Evolutionary conservation across 1,140 invertebrate genomes (phyloP), one percentile per base, ranked within the genome.

Genomic region (Philopotamus ludificatus): DNA sequence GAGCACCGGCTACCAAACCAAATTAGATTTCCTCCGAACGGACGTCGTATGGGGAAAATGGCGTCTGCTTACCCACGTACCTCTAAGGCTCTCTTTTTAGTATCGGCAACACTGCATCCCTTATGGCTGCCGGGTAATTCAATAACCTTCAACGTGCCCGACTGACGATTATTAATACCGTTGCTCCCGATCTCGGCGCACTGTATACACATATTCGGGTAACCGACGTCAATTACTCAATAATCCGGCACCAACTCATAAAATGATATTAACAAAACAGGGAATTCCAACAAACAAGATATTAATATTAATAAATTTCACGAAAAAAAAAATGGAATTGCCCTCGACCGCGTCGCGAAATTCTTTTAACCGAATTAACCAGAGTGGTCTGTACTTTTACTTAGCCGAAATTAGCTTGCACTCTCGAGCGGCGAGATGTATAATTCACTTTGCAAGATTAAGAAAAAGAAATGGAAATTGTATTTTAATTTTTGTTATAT

Each of bases 1-100:
- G 76, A 77, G 73, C 72, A 72, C 69, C 65, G 74, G 70, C 72
- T 73, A 74, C 71, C 73, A 74, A 76, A 75, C 74, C 74, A 77
- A 77, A 77, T 77, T 77, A 77, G 75, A 76, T 75, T 77, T 72
- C 63, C 64, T 63, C 62, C 60, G 55, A 65, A 69, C 67, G 67
- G 66, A 69, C 57, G 62, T 63, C 41, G 50, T 63, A 54, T 50
- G 62, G 51, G 39, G 34, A 16, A 57, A 21, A 49, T 63, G 65
- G 34, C 61, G 50, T 41, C 61, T 21, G 21, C 66, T 44, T 47
- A 16, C 42, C 53, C 53, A 39, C 26, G 12, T 16, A 57, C n/a
- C 26, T 12, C 51, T 23, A 21, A 54, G 51, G 23, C 51, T 21
- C 51, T 54, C 20, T 25, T 12, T 54, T 23, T 57, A 18, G 20